Percentiles rank a stretch among this genome's conserved stretches.
These are phyloP conservation scores for Dryomyza anilis DNA, from an alignment of 2,888 invertebrate genomes.

Conservation along the genomic window DNA sequence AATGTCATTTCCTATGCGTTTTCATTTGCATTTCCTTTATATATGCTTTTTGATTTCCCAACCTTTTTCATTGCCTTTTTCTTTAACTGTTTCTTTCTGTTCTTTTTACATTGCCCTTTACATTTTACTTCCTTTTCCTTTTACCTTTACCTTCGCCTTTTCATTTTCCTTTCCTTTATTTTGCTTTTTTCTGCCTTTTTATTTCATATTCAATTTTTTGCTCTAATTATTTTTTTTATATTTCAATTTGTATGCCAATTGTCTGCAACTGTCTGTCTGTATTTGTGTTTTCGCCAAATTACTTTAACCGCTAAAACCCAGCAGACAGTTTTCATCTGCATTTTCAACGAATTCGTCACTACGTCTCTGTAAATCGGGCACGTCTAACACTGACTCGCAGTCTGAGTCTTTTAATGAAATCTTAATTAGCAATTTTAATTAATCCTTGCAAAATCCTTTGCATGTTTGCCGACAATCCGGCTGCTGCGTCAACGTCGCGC, in stretches of 20 bases:
- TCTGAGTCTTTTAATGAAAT: conserved; percentile 43
- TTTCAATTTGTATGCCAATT: too few relatives aligned
- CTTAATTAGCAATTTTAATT: conserved; percentile 54
- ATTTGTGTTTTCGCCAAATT: conserved; percentile 1
- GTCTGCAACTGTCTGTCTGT: not conserved
- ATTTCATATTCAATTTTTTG: not conserved
- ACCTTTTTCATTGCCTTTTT: too few relatives aligned
- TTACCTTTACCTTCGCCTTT: not conserved
- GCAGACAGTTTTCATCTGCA: too few relatives aligned
- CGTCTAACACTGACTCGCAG: not conserved
- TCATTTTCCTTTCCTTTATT: not conserved
- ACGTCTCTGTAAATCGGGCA: too few relatives aligned
- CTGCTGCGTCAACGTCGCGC: not conserved
- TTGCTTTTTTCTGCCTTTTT: not conserved
- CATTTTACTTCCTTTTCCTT: not conserved
- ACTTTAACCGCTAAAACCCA: not conserved
- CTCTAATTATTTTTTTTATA: not conserved
- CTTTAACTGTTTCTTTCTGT: not conserved
- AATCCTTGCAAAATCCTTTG: conserved; percentile 47
- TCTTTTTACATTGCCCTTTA: not conserved
- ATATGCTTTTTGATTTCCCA: too few relatives aligned
- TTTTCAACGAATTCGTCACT: not conserved
- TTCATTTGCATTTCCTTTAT: too few relatives aligned
- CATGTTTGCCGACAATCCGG: not conserved
- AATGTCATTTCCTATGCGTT: too few relatives aligned